phyloP scores from a whole-genome alignment of 2,113 vertebrate genomes.

The Todiramphus chloris region DNA sequence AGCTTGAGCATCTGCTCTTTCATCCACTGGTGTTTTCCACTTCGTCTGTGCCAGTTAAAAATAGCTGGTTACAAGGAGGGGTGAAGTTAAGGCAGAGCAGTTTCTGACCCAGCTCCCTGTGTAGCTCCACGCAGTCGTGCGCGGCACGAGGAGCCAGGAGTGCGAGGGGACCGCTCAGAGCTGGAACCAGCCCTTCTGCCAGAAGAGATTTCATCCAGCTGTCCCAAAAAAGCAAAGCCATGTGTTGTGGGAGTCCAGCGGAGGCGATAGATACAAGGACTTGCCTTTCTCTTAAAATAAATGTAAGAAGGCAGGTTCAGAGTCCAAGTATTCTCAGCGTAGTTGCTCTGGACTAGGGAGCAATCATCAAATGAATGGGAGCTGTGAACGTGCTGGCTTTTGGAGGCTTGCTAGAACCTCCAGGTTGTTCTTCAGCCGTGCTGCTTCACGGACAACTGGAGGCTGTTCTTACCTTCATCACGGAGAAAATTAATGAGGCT shows the following conservation, averaged over 20 bases:
- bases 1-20: not conserved
- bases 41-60: not conserved
- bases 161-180: not conserved
- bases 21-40: not conserved
- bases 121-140: rapidly evolving
- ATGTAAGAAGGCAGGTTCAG: not conserved
- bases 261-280: not conserved
- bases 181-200: not conserved
- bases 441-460: not conserved
- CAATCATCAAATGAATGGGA: not conserved
- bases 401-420: not conserved
- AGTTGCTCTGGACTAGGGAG: not conserved
- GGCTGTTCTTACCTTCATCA: not conserved
- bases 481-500: slow-evolving; percentile 13
- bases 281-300: not conserved
- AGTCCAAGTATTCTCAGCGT: not conserved
- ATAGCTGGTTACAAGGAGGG: not conserved
- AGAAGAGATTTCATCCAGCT: not conserved
- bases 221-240: not conserved
- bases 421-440: not conserved
- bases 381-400: not conserved
- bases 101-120: not conserved
- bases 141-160: not conserved
- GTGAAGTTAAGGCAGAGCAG: not conserved
- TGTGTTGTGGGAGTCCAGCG: not conserved